Evolutionary conservation across 2,797 vertebrate genomes (phyloP).

Genomic region (Craterocephalus amniculus): DNA sequence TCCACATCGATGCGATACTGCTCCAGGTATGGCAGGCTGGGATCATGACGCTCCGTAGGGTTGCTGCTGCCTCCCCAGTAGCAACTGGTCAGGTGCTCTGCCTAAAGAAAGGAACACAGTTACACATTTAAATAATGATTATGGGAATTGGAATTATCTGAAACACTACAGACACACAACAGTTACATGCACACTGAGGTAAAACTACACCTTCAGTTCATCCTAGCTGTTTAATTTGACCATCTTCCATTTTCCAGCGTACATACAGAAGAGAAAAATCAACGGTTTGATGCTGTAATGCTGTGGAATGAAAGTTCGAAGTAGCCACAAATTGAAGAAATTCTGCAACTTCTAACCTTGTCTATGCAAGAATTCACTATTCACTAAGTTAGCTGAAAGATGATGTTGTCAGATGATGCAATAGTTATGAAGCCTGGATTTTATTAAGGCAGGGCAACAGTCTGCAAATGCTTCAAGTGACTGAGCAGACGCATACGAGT

Average conservation of each 20-base stretch:
- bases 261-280: too few relatives aligned
- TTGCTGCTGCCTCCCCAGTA: conserved; percentile 97
- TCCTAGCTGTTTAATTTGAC: background rate
- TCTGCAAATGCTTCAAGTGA: background rate
- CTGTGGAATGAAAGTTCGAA: too few relatives aligned
- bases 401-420: background rate
- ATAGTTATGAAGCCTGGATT: too few relatives aligned
- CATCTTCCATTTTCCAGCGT: background rate
- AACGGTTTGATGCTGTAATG: too few relatives aligned
- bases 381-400: background rate
- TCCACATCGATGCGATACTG: conserved; percentile 97
- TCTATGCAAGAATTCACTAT: too few relatives aligned
- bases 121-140: background rate
- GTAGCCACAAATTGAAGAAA: too few relatives aligned
- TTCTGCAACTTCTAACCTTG: too few relatives aligned
- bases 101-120: conserved; percentile 70
- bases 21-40: conserved; percentile 96
- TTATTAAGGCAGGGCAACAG: too few relatives aligned
- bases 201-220: background rate
- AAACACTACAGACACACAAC: background rate
- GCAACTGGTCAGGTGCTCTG: conserved; percentile 96
- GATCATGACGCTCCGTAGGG: conserved; percentile 92
- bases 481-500: background rate
- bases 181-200: background rate
- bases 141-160: background rate